Base-by-base conservation (phyloP, 1,140 invertebrate genomes). In the Saccostrea glomerata region DNA sequence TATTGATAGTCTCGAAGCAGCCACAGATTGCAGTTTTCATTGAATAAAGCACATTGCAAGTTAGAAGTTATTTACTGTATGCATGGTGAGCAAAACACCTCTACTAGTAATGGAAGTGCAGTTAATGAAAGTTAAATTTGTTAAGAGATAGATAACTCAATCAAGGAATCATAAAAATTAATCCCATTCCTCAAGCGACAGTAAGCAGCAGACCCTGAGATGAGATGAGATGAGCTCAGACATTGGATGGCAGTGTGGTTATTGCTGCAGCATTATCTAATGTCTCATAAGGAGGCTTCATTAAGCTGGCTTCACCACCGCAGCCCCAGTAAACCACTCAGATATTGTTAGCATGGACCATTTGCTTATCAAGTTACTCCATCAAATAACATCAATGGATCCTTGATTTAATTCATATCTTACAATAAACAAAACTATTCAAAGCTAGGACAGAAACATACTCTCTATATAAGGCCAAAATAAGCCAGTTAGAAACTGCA, bases 321-420 rank as follows among this genome's bases (percentile, higher is more conserved):
- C 11, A 77, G 70, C 30, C 13, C 70, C 25, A 30, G 70, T 36
- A 77, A 77, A 77, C 25, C 70, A 77, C 13, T 15, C 23, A 77
- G 70, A 77, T 77, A 11, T 73, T 36, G 25, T 77, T 77, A 77
- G 70, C 70, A 77, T 36, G 70, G 70, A 77, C 70, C 25, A 77
- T 77, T 77, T 11, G 70, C 70, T 77, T 77, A 25, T 77, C 13
- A 30, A 77, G 23, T 36, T 77, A 77, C 70, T 36, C 15, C 70
- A 77, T 25, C 23, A 25, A 66, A 77, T 36, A 15, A 77, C 70
- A 77, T 77, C 70, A 77, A 77, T 77, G 30, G 58, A 30, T 77
- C 23, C 70, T 77, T 77, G 70, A 77, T 77, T 77, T 77, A 77
- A 77, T 77, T 77, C 70, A 30, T 23, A 77, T 30, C 70, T 15